Evolutionary conservation across 2,113 vertebrate species (phyloP), one percentile per base, ranked within the genome.

Genomic region (Calidris pygmaea): DNA sequence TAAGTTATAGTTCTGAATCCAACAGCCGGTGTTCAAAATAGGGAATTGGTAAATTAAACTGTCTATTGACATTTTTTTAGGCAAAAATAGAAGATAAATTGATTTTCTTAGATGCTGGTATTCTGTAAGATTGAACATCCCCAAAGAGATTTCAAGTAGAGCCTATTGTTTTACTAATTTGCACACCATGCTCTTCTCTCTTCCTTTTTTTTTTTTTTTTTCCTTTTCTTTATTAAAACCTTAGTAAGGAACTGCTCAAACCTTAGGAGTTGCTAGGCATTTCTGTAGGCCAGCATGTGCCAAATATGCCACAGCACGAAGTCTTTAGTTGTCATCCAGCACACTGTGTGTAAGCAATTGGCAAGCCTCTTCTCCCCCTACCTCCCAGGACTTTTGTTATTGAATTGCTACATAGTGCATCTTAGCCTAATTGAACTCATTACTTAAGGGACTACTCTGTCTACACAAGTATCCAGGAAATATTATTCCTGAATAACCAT

Each of bases 341-440:
- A 87, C 30, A 84, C 88, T 93, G 93, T 45, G 89, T 83, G 41
- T 19, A 63, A 95, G 90, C 88, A 86, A 78, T 63, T 93, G 92
- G 60, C 90, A 94, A 94, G 73, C 39, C 72, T 90, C 76, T 86
- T 90, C 85, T 86, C 37, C 52, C 32, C 19, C 30, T 90, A 14
- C 90, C 95, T 92, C 90, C 92, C 79, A 94, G 88, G 96, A 96
- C 76, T 95, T 96, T 43, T 75, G 55, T 90, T 96, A 96, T 90
- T 97, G 88, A 88, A 93, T 94, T 84, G 93, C 90, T 86, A 26
- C 85, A 37, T 14, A 94, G 92, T 92, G 93, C 86, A 93, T 96
- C 91, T 92, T 75, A 85, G 89, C 80, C 82, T 96, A 96, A 97
- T 93, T 93, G 96, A 93, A 92, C 73, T 86, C 79, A 81, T 93